Conservation (phyloP, 2,113 vertebrate genomes). For the Dissostichus mawsoni region DNA sequence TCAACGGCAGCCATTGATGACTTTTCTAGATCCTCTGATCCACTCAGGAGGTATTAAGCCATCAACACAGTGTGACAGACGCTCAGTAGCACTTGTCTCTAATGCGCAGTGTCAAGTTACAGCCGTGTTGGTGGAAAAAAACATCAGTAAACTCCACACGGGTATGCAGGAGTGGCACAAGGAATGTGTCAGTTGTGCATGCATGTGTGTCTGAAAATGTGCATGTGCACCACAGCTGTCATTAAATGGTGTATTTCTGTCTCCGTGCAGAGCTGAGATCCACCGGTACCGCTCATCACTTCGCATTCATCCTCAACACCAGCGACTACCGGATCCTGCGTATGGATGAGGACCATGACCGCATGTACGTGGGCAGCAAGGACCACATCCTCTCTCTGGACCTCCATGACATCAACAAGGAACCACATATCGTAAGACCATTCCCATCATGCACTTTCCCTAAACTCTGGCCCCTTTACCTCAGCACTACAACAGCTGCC, state of each 20-base stretch:
- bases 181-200: slow-evolving; percentile 59
- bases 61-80: slow-evolving; percentile 71
- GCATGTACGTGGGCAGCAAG: slow-evolving; percentile 98
- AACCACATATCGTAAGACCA: slow-evolving; percentile 94
- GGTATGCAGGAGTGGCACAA: slow-evolving; percentile 47
- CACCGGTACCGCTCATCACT: slow-evolving; percentile 93
- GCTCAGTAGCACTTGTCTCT: slow-evolving; percentile 71
- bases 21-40: slow-evolving; percentile 51
- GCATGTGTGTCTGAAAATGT: slow-evolving; percentile 37
- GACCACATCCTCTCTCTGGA: slow-evolving; percentile 96
- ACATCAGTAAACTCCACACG: slow-evolving; percentile 66
- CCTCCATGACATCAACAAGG: slow-evolving; percentile 98
- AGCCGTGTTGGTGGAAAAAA: slow-evolving; percentile 63
- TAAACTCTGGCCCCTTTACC: slow-evolving; percentile 21
- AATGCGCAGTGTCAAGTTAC: slow-evolving; percentile 72
- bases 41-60: slow-evolving; percentile 64
- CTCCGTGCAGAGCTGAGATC: slow-evolving; percentile 89
- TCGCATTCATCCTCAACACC: slow-evolving; percentile 95
- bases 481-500: slow-evolving; percentile 9
- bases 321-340: slow-evolving; percentile 95
- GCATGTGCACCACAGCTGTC: slow-evolving; percentile 47
- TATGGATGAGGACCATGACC: slow-evolving; percentile 98
- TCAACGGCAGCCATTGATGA: slow-evolving; percentile 22
- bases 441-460: slow-evolving; percentile 4
- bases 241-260: slow-evolving; percentile 50